Conservation (phyloP, 2,113 vertebrate genomes). For the Pseudopodoces humilis region DNA sequence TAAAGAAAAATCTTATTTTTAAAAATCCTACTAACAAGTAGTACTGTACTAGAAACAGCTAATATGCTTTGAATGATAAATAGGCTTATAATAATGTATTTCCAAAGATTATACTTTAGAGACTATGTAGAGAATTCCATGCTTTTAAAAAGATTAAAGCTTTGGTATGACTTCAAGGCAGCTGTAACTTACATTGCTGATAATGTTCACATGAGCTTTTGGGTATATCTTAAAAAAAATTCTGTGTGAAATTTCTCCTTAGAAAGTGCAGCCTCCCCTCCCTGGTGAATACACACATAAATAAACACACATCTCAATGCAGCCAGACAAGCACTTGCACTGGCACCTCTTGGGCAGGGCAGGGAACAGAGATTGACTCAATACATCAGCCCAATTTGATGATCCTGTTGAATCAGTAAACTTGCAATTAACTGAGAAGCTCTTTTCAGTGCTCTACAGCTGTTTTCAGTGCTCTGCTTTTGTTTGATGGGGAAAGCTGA, state of each 20-base stretch:
- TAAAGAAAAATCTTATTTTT: not conserved
- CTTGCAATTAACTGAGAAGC: not conserved
- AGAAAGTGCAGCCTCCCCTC: not conserved
- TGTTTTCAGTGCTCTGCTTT: not conserved
- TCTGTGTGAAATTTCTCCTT: not conserved
- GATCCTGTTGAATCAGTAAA: not conserved
- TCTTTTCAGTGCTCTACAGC: not conserved
- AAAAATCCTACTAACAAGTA: not conserved
- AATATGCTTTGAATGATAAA: slow-evolving; percentile 30
- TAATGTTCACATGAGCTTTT: not conserved
- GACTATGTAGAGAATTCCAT: not conserved
- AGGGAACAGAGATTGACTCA: not conserved
- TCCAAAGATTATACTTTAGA: slow-evolving; percentile 18
- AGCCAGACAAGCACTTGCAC: not conserved
- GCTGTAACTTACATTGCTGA: not conserved
- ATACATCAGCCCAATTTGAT: not conserved
- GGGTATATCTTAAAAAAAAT: not conserved
- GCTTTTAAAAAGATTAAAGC: slow-evolving; percentile 15
- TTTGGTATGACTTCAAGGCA: not conserved
- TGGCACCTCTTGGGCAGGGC: not conserved
- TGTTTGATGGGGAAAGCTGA: not conserved
- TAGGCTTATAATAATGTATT: not conserved
- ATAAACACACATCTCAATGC: not conserved
- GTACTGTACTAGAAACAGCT: not conserved
- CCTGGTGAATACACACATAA: not conserved